Percentiles rank a stretch among this genome's conserved stretches.
Evolutionary conservation across 2,113 vertebrate genomes (phyloP).

Genomic region (Brachirus orientalis): DNA sequence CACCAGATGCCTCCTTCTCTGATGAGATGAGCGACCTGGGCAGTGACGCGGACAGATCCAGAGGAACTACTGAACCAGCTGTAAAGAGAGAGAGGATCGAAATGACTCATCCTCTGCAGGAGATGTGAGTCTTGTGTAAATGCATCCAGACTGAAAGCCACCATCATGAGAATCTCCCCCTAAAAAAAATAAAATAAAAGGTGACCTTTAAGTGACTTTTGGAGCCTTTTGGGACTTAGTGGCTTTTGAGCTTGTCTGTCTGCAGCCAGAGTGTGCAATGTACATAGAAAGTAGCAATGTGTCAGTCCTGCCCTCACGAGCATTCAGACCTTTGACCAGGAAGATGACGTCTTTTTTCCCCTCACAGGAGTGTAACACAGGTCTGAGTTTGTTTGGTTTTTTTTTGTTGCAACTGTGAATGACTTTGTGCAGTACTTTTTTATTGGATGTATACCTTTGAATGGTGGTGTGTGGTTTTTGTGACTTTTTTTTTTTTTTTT

Average conservation of each 20-base stretch:
- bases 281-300: constrained; percentile 65
- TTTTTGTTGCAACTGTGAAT: constrained; percentile 75
- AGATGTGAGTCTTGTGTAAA: constrained; percentile 81
- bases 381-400: constrained; percentile 45
- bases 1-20: constrained; percentile 78
- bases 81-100: constrained; percentile 94
- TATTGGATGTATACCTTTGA: constrained; percentile 56
- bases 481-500: constrained; percentile 29
- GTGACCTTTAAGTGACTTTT: constrained; percentile 1
- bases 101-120: constrained; percentile 89
- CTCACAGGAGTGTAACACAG: constrained; percentile 54
- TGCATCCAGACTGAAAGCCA: background rate
- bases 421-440: constrained; percentile 68
- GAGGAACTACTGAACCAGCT: constrained; percentile 83
- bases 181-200: background rate
- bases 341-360: constrained; percentile 12
- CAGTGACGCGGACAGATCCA: constrained; percentile 80
- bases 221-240: background rate
- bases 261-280: constrained; percentile 57
- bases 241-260: background rate
- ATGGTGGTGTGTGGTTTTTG: constrained; percentile 56
- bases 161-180: constrained; percentile 3
- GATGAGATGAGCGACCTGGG: constrained; percentile 87
- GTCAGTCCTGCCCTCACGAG: constrained; percentile 43
- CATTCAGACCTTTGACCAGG: constrained; percentile 21